These are phyloP conservation scores for Diachasmimorpha longicaudata DNA, from an alignment of 1,140 invertebrate species.

Conservation along the genomic window DNA sequence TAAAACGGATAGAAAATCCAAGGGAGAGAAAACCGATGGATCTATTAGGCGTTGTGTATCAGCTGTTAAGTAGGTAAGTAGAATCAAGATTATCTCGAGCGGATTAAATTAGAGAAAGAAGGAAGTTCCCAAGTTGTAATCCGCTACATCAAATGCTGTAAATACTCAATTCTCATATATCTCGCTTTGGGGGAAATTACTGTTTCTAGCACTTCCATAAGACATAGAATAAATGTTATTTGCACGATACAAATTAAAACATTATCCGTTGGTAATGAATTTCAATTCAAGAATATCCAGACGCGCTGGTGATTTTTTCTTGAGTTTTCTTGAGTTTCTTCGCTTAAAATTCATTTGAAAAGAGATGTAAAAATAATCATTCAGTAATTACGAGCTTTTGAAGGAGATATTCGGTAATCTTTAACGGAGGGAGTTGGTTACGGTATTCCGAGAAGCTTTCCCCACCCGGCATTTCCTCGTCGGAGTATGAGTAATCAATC, in stretches of 20 bases:
- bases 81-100: constrained; percentile 40
- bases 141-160: neutral
- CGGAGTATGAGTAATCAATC: constrained; percentile 15
- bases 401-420: constrained; percentile 19
- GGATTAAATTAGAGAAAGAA: constrained; percentile 30
- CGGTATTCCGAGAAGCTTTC: constrained; percentile 2
- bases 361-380: neutral
- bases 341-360: too few species aligned
- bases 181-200: neutral
- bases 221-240: too few species aligned
- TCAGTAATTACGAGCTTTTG: neutral
- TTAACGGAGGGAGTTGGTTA: neutral
- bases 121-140: constrained; percentile 1
- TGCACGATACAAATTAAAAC: too few species aligned
- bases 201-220: too few species aligned
- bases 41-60: constrained; percentile 32
- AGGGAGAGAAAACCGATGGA: constrained; percentile 18
- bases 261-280: too few species aligned
- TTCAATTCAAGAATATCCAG: too few species aligned
- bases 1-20: constrained; percentile 17
- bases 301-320: too few species aligned
- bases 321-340: too few species aligned
- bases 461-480: neutral
- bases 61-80: constrained; percentile 45
- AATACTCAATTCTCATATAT: neutral